A percentile compares a stretch with the other conserved stretches of the same genome.
phyloP scores from a whole-genome alignment of 2,113 vertebrate genomes.

The Hemiscyllium ocellatum region DNA sequence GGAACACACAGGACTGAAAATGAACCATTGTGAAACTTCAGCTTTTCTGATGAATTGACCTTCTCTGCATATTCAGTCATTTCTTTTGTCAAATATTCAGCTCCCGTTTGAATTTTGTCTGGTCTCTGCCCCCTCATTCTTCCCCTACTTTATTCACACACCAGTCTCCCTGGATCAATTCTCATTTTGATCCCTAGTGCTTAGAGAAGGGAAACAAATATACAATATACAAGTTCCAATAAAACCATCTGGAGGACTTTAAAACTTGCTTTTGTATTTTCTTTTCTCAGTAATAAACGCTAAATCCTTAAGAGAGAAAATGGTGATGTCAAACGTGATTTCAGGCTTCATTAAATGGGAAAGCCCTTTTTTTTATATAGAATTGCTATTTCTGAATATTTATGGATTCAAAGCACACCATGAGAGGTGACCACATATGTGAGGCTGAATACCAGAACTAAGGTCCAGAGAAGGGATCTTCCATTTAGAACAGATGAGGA shows the following conservation, averaged over 20 bases:
- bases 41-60: background rate
- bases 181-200: background rate
- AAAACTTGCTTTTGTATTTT: background rate
- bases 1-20: too few relatives aligned
- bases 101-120: background rate
- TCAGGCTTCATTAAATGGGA: background rate
- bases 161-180: background rate
- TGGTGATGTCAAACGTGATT: too few relatives aligned
- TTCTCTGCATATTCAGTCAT: background rate
- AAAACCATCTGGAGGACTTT: background rate
- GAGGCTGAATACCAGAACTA: background rate
- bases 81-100: background rate
- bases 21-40: background rate
- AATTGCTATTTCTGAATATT: background rate
- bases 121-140: background rate
- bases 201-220: too few relatives aligned
- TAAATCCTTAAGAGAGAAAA: background rate
- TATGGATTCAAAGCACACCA: background rate
- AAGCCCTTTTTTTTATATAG: background rate
- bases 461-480: too few relatives aligned
- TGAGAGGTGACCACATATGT: background rate
- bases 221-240: background rate
- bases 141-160: background rate
- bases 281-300: too few relatives aligned
- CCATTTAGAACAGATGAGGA: too few relatives aligned